phyloP scores from a whole-genome alignment of 1,140 invertebrate genomes.

The Dolichoris vasculosae region DNA sequence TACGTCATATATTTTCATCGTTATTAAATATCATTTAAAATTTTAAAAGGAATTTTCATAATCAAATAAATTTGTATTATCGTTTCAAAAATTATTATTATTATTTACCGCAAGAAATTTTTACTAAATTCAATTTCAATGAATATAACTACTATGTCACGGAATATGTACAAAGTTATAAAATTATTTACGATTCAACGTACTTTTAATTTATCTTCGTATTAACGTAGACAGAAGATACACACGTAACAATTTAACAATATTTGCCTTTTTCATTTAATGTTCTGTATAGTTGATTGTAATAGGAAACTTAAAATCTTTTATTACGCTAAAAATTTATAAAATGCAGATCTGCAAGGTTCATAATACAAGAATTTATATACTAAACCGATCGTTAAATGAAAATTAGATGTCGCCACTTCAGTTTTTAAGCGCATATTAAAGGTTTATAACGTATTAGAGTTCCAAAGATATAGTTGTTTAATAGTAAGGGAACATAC shows the following conservation, averaged over 20 bases:
- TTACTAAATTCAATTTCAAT: background rate
- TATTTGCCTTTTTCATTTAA: background rate
- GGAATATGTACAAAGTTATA: background rate
- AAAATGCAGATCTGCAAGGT: background rate
- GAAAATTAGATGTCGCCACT: background rate
- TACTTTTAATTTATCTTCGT: background rate
- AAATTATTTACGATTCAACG: conserved; percentile 8
- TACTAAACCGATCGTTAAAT: conserved; percentile 21
- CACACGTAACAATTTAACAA: background rate
- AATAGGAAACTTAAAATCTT: background rate
- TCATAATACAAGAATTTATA: background rate
- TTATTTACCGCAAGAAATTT: conserved; percentile 10
- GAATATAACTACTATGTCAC: background rate
- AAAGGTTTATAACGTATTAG: background rate
- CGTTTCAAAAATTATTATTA: background rate
- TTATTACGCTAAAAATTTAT: background rate
- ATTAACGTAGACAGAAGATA: background rate
- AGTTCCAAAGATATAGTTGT: background rate
- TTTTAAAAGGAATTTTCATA: background rate
- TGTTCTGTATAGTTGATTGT: conserved; percentile 1
- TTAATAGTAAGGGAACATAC: background rate
- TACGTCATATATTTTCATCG: background rate
- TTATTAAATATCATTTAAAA: background rate
- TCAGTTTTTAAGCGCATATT: background rate
- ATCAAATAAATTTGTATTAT: background rate